A percentile compares a stretch with the other conserved stretches of the same genome.
Conservation (phyloP, 2,113 vertebrate genomes). For the Bos taurus region DNA sequence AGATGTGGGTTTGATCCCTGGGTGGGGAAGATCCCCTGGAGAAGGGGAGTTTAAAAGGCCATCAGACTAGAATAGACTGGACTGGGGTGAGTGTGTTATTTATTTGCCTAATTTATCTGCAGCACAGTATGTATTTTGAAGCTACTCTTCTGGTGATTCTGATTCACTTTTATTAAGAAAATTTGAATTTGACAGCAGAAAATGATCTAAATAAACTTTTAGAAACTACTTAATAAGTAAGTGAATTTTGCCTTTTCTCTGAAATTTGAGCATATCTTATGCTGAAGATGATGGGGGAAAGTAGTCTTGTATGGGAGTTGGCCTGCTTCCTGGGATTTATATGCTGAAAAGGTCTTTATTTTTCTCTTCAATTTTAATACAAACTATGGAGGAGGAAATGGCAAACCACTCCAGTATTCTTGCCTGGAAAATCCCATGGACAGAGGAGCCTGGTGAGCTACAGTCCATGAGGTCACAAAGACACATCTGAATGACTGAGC, state of each 20-base stretch:
- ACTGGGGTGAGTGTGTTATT: not conserved
- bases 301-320: not conserved
- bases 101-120: not conserved
- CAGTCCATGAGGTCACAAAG: not conserved
- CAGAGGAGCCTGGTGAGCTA: not conserved
- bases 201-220: not conserved
- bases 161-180: not conserved
- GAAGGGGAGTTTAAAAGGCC: not conserved
- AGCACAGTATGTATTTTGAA: not conserved
- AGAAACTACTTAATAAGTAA: not conserved
- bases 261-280: not conserved
- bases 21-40: not conserved
- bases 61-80: not conserved
- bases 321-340: not conserved
- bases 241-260: not conserved
- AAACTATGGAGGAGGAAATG: not conserved
- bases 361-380: not conserved
- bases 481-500: not conserved
- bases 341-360: not conserved
- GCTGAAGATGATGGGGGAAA: not conserved
- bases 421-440: not conserved
- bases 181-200: not conserved
- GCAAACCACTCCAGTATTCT: not conserved
- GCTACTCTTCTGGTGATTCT: not conserved
- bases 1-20: not conserved